Evolutionary conservation across 1,140 invertebrate genomes (phyloP), one percentile per base, ranked within the genome.

Genomic region (Conus ventricosus): DNA sequence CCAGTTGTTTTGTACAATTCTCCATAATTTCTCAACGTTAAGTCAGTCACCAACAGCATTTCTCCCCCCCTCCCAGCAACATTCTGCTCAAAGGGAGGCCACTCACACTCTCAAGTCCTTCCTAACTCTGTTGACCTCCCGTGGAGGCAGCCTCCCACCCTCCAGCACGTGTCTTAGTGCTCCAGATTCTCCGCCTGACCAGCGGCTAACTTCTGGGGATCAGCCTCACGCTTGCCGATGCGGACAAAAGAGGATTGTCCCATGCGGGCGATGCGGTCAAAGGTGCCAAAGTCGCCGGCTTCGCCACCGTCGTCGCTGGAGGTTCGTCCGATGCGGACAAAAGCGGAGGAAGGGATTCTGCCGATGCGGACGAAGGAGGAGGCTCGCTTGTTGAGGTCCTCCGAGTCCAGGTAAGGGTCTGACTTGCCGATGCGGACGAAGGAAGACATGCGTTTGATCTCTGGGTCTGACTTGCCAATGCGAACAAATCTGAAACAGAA

Each of bases 321-420:
- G 25, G 67, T 80, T 4, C 89, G 84, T 11, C 87, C 89, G 23
- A 84, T 84, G 20, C 78, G 78, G 23, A 80, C 78, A 20, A 80
- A 80, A 60, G 82, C 89, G 27, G 90, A 92, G 3, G 91, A 90
- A 7, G 91, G 91, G 78, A 90, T 90, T 87, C 91, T 92, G 75
- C 91, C 91, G 80, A 92, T 92, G 20, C 91, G 86, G 17, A 92
- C 87, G 84, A 92, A 92, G 75, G 91, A 84, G 4, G 53, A 84
- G 5, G 60, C 53, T 1, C 87, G 39, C 51, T 87, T 87, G 78
- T 54, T 83, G 39, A 54, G 17, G 78, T 86, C 55, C 4, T 85
- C 53, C 4, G 25, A 11, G 27, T 71, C n/a, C 25, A 25, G n/a
- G 51, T 60, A 54, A 25, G 55, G 55, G 84, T 87, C 89, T 5